Percentiles rank a stretch among this genome's conserved stretches.
Evolutionary conservation across 2,113 vertebrate species (phyloP).

Genomic region (Cyphomyrus plagiostoma): DNA sequence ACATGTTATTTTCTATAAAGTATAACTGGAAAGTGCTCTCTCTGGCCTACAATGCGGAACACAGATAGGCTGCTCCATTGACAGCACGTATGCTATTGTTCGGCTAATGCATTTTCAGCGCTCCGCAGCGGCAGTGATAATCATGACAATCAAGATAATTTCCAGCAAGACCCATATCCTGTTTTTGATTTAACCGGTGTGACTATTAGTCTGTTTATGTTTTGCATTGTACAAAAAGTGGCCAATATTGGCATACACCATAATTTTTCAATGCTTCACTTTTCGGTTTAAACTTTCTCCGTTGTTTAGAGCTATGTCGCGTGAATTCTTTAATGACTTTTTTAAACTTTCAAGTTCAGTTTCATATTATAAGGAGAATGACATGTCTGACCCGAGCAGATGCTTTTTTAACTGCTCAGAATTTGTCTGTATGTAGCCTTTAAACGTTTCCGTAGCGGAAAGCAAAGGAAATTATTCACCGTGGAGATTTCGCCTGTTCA

Average conservation of each 20-base stretch:
- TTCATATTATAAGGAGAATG: background rate
- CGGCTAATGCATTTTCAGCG: background rate
- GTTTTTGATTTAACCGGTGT: background rate
- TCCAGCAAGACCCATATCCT: background rate
- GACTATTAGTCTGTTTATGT: background rate
- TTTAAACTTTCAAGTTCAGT: background rate
- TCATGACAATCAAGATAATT: background rate
- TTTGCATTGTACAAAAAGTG: background rate
- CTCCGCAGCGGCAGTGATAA: background rate
- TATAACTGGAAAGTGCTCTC: background rate
- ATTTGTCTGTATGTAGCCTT: background rate
- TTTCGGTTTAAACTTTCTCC: background rate
- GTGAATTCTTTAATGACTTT: background rate
- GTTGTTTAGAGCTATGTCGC: background rate
- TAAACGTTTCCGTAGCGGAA: background rate
- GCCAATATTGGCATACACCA: background rate
- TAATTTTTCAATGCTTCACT: background rate
- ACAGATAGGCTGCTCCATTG: background rate
- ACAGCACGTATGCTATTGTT: background rate
- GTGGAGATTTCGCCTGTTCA: background rate
- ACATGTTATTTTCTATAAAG: background rate
- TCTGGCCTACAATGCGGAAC: background rate
- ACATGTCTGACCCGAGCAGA: background rate
- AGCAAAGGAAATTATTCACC: background rate
- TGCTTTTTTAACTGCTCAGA: background rate